These are phyloP conservation scores for Ctenodactylus gundi DNA, from an alignment of 2,113 vertebrate species.

Conservation along the genomic window DNA sequence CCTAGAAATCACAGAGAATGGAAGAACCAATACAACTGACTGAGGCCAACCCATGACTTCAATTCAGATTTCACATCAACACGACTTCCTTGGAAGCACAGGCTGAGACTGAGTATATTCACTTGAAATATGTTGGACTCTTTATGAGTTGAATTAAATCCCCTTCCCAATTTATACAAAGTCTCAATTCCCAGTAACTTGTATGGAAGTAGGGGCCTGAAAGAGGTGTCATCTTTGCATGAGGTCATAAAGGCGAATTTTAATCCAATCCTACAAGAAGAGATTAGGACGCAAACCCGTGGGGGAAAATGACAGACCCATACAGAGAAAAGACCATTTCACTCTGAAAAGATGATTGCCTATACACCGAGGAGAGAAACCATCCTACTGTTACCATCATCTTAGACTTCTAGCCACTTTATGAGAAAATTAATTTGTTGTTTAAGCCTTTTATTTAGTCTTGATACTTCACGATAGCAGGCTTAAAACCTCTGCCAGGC, in stretches of 20 bases:
- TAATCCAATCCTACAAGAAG: background rate
- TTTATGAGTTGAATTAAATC: background rate
- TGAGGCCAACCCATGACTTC: background rate
- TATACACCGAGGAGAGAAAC: background rate
- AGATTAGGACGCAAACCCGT: background rate
- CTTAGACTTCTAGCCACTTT: background rate
- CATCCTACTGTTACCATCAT: background rate
- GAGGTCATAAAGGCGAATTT: background rate
- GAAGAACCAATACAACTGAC: background rate
- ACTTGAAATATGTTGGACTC: background rate
- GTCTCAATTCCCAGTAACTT: background rate
- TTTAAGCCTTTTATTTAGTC: background rate
- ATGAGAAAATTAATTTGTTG: background rate
- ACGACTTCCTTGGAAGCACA: background rate
- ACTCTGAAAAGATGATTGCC: background rate
- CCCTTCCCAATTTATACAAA: background rate
- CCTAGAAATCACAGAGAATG: background rate
- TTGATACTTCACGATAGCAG: background rate
- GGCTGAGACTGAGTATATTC: background rate
- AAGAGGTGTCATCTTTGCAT: background rate
- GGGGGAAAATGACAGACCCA: too few species aligned
- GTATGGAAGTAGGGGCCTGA: background rate
- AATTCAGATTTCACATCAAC: fast-evolving
- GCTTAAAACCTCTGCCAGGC: background rate
- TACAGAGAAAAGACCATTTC: background rate